These are phyloP conservation scores for Lissonota sp. DNA, from an alignment of 2,888 invertebrate species.

Conservation along the genomic window DNA sequence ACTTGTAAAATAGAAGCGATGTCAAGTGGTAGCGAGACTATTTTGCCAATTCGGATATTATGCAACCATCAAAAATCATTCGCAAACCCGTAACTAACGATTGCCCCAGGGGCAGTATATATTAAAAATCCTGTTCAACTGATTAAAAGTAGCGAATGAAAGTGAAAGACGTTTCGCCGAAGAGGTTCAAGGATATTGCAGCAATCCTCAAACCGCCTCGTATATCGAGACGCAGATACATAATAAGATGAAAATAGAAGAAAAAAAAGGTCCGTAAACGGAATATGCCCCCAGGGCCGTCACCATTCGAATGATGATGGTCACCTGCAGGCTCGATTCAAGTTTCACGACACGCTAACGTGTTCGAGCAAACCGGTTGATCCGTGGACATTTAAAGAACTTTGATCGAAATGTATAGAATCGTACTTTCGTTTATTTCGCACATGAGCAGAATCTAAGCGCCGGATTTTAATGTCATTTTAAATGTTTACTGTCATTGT, in stretches of 20 bases:
- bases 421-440: background rate
- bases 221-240: background rate
- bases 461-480: too few relatives aligned
- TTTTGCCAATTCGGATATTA: too few relatives aligned
- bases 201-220: background rate
- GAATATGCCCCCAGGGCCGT: conserved; percentile 36
- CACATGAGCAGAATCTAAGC: too few relatives aligned
- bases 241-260: background rate
- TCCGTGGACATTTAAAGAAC: conserved; percentile 17
- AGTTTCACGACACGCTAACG: conserved; percentile 9
- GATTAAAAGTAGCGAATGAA: background rate
- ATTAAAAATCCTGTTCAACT: background rate
- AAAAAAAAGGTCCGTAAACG: conserved; percentile 25
- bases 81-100: too few relatives aligned
- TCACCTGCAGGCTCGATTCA: conserved; percentile 10
- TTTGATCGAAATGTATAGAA: background rate
- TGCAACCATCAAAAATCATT: too few relatives aligned
- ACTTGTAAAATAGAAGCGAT: too few relatives aligned
- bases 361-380: conserved; percentile 23
- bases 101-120: too few relatives aligned
- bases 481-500: too few relatives aligned
- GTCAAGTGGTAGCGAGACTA: too few relatives aligned
- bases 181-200: conserved; percentile 34
- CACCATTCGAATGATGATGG: conserved; percentile 33
- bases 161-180: conserved; percentile 30